phyloP scores from a whole-genome alignment of 2,797 vertebrate species.

The Pseudopleuronectes americanus region DNA sequence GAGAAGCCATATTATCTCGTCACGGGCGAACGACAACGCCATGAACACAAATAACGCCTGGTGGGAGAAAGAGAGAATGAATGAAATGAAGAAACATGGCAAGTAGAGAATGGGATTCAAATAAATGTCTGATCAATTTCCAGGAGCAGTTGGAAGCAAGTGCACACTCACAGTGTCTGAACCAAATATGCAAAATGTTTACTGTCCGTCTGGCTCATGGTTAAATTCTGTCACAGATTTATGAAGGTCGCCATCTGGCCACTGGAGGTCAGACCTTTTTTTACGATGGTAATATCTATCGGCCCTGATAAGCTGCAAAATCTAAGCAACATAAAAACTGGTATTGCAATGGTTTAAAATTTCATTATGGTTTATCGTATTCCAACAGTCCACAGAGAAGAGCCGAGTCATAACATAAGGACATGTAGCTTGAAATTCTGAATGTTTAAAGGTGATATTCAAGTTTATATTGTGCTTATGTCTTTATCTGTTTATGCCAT shows the following conservation, averaged over 20 bases:
- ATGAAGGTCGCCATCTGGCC: slow-evolving; percentile 8
- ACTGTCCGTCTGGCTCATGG: slow-evolving; percentile 3
- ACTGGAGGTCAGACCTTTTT: not conserved
- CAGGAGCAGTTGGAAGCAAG: not conserved
- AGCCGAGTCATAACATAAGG: not conserved
- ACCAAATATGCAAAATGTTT: slow-evolving; percentile 12
- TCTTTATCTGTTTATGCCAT: not conserved
- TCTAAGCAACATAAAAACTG: not conserved
- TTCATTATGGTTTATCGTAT: not conserved
- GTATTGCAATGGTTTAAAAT: not conserved
- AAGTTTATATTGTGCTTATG: not conserved
- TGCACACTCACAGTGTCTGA: slow-evolving; percentile 3
- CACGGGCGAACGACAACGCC: slow-evolving; percentile 97
- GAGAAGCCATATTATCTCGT: slow-evolving; percentile 99
- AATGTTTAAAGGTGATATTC: not conserved
- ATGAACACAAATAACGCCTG: slow-evolving; percentile 99
- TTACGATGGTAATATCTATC: not conserved
- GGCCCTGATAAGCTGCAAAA: not conserved
- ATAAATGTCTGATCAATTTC: slow-evolving; percentile 11
- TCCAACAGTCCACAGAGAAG: not conserved
- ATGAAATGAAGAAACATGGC: not conserved
- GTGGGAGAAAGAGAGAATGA: not conserved
- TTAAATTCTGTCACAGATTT: not conserved
- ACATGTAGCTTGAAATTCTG: not conserved
- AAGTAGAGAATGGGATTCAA: not conserved